phyloP scores from a whole-genome alignment of 2,797 vertebrate species.

The Silurus lanzhouensis region DNA sequence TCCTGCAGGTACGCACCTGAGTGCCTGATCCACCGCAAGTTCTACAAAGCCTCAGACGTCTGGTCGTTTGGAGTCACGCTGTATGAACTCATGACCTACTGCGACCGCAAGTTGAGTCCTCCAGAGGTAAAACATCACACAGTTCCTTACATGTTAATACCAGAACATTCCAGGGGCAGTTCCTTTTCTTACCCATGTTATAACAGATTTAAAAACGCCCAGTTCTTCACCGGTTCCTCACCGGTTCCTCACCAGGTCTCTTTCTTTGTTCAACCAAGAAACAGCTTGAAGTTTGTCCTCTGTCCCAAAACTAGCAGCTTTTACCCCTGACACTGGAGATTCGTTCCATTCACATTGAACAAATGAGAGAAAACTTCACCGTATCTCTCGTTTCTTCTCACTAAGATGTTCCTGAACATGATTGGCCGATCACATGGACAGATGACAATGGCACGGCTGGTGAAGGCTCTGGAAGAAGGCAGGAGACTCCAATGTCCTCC shows the following conservation, averaged over 20 bases:
- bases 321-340: background rate
- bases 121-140: slow-evolving; percentile 72
- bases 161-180: background rate
- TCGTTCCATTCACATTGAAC: background rate
- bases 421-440: slow-evolving; percentile 83
- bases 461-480: slow-evolving; percentile 75
- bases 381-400: background rate
- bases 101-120: slow-evolving; percentile 78
- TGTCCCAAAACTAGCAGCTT: background rate
- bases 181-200: background rate
- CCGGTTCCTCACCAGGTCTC: no score
- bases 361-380: background rate
- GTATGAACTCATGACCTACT: slow-evolving; percentile 84
- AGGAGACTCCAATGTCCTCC: slow-evolving; percentile 76
- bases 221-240: no score
- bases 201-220: background rate
- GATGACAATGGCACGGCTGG: slow-evolving; percentile 84
- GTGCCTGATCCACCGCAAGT: slow-evolving; percentile 83
- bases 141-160: background rate
- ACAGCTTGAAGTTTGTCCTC: background rate
- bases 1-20: slow-evolving; percentile 82
- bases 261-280: background rate
- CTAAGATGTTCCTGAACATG: slow-evolving; percentile 79
- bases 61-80: slow-evolving; percentile 87
- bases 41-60: slow-evolving; percentile 84